These are phyloP conservation scores for Acipenser oxyrinchus DNA, from an alignment of 2,797 vertebrate genomes.

Conservation along the genomic window DNA sequence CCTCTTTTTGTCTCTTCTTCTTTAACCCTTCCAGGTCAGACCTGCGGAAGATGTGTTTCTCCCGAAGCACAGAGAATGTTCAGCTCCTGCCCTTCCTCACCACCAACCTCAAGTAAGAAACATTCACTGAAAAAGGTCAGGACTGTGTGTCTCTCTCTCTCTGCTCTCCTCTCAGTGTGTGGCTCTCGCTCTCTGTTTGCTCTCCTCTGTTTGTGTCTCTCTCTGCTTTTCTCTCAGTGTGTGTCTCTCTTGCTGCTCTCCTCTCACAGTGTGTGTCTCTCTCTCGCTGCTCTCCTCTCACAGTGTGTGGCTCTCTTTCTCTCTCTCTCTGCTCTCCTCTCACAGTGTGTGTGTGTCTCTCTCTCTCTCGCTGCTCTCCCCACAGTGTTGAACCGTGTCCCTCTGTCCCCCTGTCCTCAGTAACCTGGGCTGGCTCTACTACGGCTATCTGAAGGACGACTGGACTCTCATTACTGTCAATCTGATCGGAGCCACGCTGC, in stretches of 20 bases:
- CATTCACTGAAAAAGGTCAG: conserved; percentile 1
- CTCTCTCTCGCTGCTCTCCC: too few species aligned
- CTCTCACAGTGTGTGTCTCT: background rate
- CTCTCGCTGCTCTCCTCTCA: background rate
- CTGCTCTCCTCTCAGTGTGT: conserved; percentile 30
- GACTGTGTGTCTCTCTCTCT: conserved; percentile 1
- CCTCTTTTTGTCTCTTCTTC: background rate
- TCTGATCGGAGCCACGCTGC: conserved; percentile 66
- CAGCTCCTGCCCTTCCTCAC: conserved; percentile 76
- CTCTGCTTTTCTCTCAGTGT: too few species aligned
- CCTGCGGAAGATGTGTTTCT: conserved; percentile 66
- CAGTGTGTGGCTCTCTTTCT: background rate
- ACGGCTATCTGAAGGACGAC: conserved; percentile 74
- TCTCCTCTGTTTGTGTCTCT: background rate
- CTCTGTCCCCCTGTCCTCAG: conserved; percentile 11
- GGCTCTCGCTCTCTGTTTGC: too few species aligned
- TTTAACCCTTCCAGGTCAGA: conserved; percentile 44
- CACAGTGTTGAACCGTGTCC: background rate
- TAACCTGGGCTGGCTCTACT: conserved; percentile 46
- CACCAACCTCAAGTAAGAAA: conserved; percentile 60
- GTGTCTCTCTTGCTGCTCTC: background rate
- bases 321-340: background rate
- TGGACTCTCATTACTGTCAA: conserved; percentile 73
- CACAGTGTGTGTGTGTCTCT: background rate
- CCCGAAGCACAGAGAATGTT: conserved; percentile 74